phyloP scores from a whole-genome alignment of 1,140 invertebrate species.

The Conus ventricosus region DNA sequence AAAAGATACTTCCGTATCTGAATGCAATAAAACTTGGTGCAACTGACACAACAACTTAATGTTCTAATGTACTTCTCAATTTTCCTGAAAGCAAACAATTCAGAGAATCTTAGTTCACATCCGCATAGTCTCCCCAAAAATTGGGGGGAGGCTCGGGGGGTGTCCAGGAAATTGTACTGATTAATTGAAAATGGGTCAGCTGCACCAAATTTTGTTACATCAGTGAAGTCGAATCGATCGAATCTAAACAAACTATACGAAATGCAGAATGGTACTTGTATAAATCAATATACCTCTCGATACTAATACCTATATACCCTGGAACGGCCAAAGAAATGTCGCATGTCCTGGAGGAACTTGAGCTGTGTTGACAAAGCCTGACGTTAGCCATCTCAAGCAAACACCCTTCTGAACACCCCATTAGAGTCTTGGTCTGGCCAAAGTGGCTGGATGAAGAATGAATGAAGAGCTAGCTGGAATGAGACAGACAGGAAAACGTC shows the following conservation, averaged over 20 bases:
- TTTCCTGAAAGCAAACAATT: too few species aligned
- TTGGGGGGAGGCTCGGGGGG: too few species aligned
- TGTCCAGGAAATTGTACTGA: too few species aligned
- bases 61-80: too few species aligned
- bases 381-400: conserved; percentile 6
- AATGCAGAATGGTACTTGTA: not conserved
- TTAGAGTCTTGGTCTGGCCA: not conserved
- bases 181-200: not conserved
- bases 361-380: conserved; percentile 1
- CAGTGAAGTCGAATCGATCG: not conserved
- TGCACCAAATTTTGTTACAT: not conserved
- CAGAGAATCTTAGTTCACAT: too few species aligned
- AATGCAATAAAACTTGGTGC: not conserved
- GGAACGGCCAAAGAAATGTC: not conserved
- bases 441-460: not conserved
- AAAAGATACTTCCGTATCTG: not conserved
- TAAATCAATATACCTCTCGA: not conserved
- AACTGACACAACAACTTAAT: not conserved
- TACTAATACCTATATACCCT: not conserved
- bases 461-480: not conserved
- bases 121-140: too few species aligned
- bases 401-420: not conserved
- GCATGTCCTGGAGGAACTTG: not conserved
- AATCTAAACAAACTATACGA: not conserved
- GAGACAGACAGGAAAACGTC: conserved; percentile 4